Conservation (phyloP, 2,888 invertebrate species). For the Ephialtes manifestator region DNA sequence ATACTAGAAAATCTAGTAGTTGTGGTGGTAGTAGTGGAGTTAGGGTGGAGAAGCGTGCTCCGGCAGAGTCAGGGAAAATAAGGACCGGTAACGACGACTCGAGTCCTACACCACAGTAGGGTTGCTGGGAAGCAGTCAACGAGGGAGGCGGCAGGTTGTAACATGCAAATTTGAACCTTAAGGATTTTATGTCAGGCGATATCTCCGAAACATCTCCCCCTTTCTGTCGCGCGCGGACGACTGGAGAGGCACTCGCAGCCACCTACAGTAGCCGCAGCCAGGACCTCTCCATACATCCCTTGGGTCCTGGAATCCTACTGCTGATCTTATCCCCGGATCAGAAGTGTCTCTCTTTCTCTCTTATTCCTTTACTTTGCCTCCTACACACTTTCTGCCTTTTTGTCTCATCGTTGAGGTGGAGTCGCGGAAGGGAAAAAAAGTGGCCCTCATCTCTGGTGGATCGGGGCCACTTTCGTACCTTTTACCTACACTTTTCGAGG, state of each 20-base stretch:
- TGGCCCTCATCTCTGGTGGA: slow-evolving; percentile 49
- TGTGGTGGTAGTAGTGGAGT: background rate
- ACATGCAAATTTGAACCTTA: slow-evolving; percentile 86
- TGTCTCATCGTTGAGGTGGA: slow-evolving; percentile 48
- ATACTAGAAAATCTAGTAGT: slow-evolving; percentile 42
- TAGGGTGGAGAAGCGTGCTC: slow-evolving; percentile 33
- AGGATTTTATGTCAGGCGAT: slow-evolving; percentile 85
- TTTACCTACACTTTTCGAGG: slow-evolving; percentile 30
- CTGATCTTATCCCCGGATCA: slow-evolving; percentile 82
- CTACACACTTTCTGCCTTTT: slow-evolving; percentile 52
- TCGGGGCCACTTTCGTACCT: slow-evolving; percentile 12
- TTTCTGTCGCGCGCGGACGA: slow-evolving; percentile 71
- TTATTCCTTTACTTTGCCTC: slow-evolving; percentile 58
- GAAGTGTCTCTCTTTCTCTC: slow-evolving; percentile 75
- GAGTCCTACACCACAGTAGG: slow-evolving; percentile 21
- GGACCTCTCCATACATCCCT: slow-evolving; percentile 43
- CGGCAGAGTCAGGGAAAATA: slow-evolving; percentile 21
- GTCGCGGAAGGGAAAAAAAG: slow-evolving; percentile 48
- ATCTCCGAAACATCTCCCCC: slow-evolving; percentile 84
- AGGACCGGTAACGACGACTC: slow-evolving; percentile 31
- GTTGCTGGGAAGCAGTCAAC: slow-evolving; percentile 63
- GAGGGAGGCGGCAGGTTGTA: slow-evolving; percentile 80
- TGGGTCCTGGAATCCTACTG: slow-evolving; percentile 75
- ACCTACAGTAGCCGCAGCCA: slow-evolving; percentile 32
- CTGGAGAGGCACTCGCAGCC: slow-evolving; percentile 60